Evolutionary conservation across 2,888 invertebrate genomes (phyloP), one percentile per base, ranked within the genome.

Genomic region (Pterobdella sp.): DNA sequence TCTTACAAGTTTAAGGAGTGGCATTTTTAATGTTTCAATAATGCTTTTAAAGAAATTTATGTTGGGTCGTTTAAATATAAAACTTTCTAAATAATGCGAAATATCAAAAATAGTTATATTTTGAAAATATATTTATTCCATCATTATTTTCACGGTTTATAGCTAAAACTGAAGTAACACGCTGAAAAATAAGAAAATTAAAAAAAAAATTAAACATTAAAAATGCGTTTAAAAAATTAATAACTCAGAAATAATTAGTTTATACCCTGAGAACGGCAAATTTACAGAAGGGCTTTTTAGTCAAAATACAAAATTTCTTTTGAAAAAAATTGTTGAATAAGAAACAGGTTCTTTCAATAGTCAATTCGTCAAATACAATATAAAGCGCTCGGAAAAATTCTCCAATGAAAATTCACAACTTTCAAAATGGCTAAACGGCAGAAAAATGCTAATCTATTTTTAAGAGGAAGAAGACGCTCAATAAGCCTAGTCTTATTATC

Each of bases 231-330:
- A 42, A 42, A 42, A 18, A 42, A 42, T 42, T 14, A 42, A n/a
- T n/a, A n/a, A n/a, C n/a, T n/a, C n/a, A n/a, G n/a, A n/a, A n/a
- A n/a, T n/a, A n/a, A n/a, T 14, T 42, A 42, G 7, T 42, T 42
- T 18, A 42, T 42, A 56, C 60, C 60, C 60, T 56, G 60, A 56
- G 60, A 56, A 56, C 60, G 60, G 60, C 60, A 56, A 56, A 56
- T 56, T 56, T 56, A 56, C 14, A 7, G 60, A 56, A 56, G 4
- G 60, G 60, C 60, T 56, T 14, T 42, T 26, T 56, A 26, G n/a
- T 56, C 60, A 56, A 56, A 56, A 56, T 56, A 14, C 60, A 56
- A 56, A 56, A 56, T 26, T 22, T 22, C 26, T 22, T 42, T 42
- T 22, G 7, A n/a, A 56, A 56, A 56, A 56, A 26, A 56, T 26